Conservation (phyloP, 2,888 invertebrate species). For the Thymelicus acteon region DNA sequence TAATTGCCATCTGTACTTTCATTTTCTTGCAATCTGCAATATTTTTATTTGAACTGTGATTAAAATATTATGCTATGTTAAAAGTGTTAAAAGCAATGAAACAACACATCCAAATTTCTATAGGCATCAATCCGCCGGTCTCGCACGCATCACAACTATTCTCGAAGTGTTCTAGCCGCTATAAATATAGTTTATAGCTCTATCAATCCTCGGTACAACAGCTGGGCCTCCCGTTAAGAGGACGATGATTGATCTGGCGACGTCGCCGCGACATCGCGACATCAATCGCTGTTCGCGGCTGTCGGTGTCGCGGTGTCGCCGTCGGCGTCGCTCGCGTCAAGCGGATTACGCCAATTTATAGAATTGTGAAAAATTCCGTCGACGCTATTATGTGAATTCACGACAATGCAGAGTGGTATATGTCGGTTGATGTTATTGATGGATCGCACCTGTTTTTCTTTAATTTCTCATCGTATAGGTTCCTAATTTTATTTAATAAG, state of each 20-base stretch:
- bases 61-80: no score
- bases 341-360: slow-evolving; percentile 50
- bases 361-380: slow-evolving; percentile 38
- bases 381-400: neutral
- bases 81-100: no score
- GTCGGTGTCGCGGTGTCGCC: slow-evolving; percentile 8
- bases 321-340: slow-evolving; percentile 23
- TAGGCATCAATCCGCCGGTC: slow-evolving; percentile 38
- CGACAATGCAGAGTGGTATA: neutral
- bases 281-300: slow-evolving; percentile 34
- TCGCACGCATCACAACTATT: slow-evolving; percentile 69
- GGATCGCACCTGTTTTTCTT: no score
- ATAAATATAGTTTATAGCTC: slow-evolving; percentile 82
- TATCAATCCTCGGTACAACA: slow-evolving; percentile 77
- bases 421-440: neutral
- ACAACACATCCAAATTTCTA: no score
- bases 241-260: slow-evolving; percentile 78
- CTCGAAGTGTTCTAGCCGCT: slow-evolving; percentile 65
- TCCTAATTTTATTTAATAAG: no score
- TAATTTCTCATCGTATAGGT: no score
- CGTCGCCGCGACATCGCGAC: slow-evolving; percentile 48
- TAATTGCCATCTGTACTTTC: no score
- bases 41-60: no score
- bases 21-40: no score
- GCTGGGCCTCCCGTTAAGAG: slow-evolving; percentile 78